These are phyloP conservation scores for Athene cunicularia DNA, from an alignment of 2,113 vertebrate species.

Conservation along the genomic window DNA sequence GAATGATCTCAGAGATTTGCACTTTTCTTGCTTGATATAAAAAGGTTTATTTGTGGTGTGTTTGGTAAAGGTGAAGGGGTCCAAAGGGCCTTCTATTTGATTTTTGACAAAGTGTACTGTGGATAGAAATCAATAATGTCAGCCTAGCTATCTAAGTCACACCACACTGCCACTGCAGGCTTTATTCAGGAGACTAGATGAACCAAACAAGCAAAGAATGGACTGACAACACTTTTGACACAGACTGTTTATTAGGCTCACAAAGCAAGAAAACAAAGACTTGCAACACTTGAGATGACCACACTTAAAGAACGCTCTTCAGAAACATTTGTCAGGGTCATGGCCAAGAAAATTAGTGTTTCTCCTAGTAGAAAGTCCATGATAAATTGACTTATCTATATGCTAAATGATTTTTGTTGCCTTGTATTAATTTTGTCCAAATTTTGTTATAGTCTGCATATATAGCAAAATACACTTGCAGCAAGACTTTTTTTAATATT, in stretches of 20 bases:
- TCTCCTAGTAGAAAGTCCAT: constrained; percentile 92
- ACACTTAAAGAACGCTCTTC: constrained; percentile 77
- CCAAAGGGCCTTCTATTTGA: constrained; percentile 97
- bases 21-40: constrained; percentile 74
- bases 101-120: constrained; percentile 99
- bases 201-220: constrained; percentile 96
- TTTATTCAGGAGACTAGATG: constrained; percentile 85
- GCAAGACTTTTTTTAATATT: background rate
- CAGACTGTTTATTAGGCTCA: constrained; percentile 91
- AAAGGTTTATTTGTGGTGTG: constrained; percentile 87
- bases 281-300: constrained; percentile 81
- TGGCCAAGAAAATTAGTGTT: constrained; percentile 89
- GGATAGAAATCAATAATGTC: constrained; percentile 97
- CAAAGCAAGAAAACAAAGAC: constrained; percentile 74
- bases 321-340: constrained; percentile 94
- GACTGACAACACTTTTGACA: constrained; percentile 95
- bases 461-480: constrained; percentile 31
- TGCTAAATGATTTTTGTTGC: constrained; percentile 89
- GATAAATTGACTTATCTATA: constrained; percentile 99
- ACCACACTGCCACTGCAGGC: constrained; percentile 75
- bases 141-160: constrained; percentile 82
- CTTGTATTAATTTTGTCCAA: constrained; percentile 80
- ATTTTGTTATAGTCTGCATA: constrained; percentile 76
- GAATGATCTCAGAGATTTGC: constrained; percentile 57
- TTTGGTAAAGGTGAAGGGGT: constrained; percentile 98